phyloP scores from a whole-genome alignment of 64 coral and sea anemone species.

The Stylophora pistillata region DNA sequence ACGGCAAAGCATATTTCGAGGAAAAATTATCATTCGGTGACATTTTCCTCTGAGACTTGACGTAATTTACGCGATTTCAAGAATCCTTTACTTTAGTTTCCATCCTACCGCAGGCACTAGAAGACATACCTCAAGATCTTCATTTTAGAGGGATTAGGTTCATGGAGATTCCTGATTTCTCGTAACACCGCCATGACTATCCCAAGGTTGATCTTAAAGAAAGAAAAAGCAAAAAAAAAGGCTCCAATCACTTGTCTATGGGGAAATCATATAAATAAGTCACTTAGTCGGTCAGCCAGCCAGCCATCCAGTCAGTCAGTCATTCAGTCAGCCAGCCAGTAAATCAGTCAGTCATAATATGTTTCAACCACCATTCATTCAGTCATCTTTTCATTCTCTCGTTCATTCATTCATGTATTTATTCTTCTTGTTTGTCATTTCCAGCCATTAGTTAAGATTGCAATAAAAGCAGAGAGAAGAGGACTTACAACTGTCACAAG shows the following conservation, averaged over 20 bases:
- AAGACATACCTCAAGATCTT: slow-evolving; percentile 28
- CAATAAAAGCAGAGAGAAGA: background rate
- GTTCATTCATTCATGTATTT: background rate
- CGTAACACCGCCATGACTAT: slow-evolving; percentile 30
- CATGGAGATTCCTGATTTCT: slow-evolving; percentile 39
- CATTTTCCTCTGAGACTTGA: no score
- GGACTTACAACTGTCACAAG: slow-evolving; percentile 25
- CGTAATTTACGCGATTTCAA: no score
- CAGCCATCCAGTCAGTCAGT: background rate
- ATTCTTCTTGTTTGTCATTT: no score
- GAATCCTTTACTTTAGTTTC: no score
- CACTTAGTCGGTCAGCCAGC: background rate
- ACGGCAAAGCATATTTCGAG: no score
- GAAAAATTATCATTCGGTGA: no score
- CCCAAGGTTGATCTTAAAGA: slow-evolving; percentile 24
- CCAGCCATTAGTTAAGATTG: no score
- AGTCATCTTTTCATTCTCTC: background rate
- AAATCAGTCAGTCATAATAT: background rate
- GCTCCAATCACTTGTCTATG: background rate
- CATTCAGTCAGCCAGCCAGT: background rate
- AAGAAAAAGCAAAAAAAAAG: background rate
- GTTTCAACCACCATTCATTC: background rate
- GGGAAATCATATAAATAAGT: background rate
- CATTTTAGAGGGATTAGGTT: slow-evolving; percentile 33
- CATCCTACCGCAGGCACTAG: no score